Evolutionary conservation across 1,140 invertebrate species (phyloP).

Genomic region (Acromyrmex heyeri): DNA sequence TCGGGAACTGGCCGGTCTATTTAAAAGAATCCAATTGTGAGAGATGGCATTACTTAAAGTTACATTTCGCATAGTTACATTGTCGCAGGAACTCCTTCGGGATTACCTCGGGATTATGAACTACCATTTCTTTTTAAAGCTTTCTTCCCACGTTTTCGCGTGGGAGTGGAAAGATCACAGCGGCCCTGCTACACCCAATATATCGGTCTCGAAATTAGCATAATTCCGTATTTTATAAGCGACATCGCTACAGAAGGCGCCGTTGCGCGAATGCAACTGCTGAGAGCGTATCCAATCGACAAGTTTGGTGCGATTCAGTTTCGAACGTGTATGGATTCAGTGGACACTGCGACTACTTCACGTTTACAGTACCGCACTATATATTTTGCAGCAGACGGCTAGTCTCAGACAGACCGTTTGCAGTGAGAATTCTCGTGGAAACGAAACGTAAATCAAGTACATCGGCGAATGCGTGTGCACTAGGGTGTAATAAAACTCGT

Average conservation of each 20-base stretch:
- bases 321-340: conserved; percentile 29
- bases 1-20: conserved; percentile 63
- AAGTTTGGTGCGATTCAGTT: conserved; percentile 31
- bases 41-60: conserved; percentile 77
- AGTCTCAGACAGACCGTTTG: conserved; percentile 46
- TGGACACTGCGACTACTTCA: conserved; percentile 24
- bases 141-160: neutral
- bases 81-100: neutral
- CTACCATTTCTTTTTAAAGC: conserved; percentile 26
- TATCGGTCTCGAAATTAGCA: conserved; percentile 76
- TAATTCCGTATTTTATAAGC: conserved; percentile 81
- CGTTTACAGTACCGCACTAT: conserved; percentile 23
- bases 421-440: conserved; percentile 39
- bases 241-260: conserved; percentile 34
- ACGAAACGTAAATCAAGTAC: conserved; percentile 53
- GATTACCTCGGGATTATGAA: conserved; percentile 28
- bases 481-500: conserved; percentile 55
- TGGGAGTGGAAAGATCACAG: conserved; percentile 19
- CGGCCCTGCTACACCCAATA: neutral
- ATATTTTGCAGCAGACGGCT: conserved; percentile 25
- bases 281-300: conserved; percentile 35
- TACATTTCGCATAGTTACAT: conserved; percentile 68
- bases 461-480: conserved; percentile 41
- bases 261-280: neutral
- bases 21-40: conserved; percentile 78